phyloP scores from a whole-genome alignment of 2,113 vertebrate species.

The Gyps fulvus region DNA sequence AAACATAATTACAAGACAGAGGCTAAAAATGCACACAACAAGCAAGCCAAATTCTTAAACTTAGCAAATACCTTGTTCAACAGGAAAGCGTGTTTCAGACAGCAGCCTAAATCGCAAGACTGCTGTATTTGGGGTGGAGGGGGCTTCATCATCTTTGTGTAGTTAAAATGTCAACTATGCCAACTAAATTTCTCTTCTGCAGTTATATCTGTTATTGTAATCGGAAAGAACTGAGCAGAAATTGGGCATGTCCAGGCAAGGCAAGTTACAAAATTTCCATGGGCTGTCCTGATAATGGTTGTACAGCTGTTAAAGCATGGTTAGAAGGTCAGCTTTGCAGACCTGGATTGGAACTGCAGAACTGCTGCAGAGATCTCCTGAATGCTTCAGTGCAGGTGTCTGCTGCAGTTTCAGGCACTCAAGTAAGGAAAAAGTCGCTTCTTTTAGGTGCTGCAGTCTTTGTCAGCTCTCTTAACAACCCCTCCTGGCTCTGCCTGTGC shows the following conservation, averaged over 20 bases:
- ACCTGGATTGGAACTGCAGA: not conserved
- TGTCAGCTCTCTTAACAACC: not conserved
- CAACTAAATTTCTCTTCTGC: not conserved
- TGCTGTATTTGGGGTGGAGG: not conserved
- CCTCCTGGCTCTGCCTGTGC: not conserved
- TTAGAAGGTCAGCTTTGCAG: not conserved
- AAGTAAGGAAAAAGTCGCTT: accelerated
- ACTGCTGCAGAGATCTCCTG: not conserved
- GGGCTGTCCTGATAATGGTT: not conserved
- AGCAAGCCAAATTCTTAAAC: not conserved
- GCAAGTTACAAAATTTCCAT: not conserved
- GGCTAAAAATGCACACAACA: not conserved
- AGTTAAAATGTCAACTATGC: not conserved
- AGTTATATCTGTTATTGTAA: not conserved
- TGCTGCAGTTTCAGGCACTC: not conserved
- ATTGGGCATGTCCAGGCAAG: not conserved
- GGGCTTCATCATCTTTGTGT: not conserved
- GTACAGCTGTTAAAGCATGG: not conserved
- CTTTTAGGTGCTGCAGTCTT: not conserved
- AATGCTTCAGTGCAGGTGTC: not conserved
- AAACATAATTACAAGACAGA: not conserved
- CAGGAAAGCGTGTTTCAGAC: not conserved
- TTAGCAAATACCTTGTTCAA: not conserved
- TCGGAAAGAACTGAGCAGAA: not conserved
- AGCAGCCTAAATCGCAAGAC: not conserved